These are phyloP conservation scores for Laspeyria flexula DNA, from an alignment of 2,888 invertebrate genomes.

Conservation along the genomic window DNA sequence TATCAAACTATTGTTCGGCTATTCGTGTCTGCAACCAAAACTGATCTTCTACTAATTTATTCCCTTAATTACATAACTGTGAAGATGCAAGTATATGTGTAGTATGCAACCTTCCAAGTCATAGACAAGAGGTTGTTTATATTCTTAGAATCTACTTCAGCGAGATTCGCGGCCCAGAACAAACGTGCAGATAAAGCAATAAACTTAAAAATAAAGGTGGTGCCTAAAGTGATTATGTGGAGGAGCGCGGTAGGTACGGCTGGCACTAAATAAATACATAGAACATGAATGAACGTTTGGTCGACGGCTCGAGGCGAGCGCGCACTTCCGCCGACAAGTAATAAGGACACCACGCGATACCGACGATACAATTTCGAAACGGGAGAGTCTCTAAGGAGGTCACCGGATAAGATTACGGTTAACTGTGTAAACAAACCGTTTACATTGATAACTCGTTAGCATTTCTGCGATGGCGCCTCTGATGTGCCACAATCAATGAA, in stretches of 20 bases:
- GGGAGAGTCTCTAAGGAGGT: conserved; percentile 84
- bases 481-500: conserved; percentile 65
- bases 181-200: conserved; percentile 42
- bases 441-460: conserved; percentile 83
- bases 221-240: conserved; percentile 51
- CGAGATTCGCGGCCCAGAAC: conserved; percentile 39
- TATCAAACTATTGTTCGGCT: too few relatives aligned
- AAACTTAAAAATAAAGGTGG: conserved; percentile 45
- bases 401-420: conserved; percentile 85
- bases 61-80: too few relatives aligned
- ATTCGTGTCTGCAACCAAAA: too few relatives aligned
- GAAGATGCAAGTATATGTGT: too few relatives aligned
- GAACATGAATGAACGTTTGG: conserved; percentile 79
- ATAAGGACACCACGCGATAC: conserved; percentile 80
- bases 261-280: conserved; percentile 75
- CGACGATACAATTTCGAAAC: conserved; percentile 83
- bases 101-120: too few relatives aligned
- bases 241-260: conserved; percentile 62
- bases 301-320: conserved; percentile 65
- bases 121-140: too few relatives aligned
- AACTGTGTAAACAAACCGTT: conserved; percentile 85
- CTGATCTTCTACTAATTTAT: too few relatives aligned
- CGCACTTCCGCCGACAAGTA: conserved; percentile 78
- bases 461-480: conserved; percentile 81
- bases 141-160: too few relatives aligned